A percentile compares a stretch with the other conserved stretches of the same genome.
Evolutionary conservation across 2,113 vertebrate species (phyloP).

Genomic region (Mustela lutreola): DNA sequence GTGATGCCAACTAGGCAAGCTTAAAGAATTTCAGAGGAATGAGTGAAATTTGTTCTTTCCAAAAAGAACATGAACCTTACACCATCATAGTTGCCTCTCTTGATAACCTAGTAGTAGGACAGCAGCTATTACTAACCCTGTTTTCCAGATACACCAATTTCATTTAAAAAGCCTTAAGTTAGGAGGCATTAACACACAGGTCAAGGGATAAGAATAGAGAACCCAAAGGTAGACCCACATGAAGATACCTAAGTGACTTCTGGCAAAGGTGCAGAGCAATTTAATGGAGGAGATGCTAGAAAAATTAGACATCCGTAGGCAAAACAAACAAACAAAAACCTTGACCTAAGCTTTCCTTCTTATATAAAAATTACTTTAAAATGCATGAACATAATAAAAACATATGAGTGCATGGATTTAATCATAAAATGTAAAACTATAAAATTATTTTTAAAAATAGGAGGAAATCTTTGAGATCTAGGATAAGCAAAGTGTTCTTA

Average conservation of each 20-base stretch:
- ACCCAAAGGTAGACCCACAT: not conserved
- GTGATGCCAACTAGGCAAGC: not conserved
- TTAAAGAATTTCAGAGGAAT: not conserved
- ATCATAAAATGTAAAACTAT: not conserved
- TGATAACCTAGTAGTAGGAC: not conserved
- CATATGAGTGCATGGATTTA: not conserved
- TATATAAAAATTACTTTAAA: not conserved
- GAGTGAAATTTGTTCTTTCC: not conserved
- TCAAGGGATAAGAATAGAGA: not conserved
- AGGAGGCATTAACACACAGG: not conserved
- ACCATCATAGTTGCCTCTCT: not conserved
- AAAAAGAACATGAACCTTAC: not conserved
- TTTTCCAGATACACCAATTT: not conserved
- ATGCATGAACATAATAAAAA: not conserved
- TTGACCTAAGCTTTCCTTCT: not conserved
- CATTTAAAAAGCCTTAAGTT: not conserved
- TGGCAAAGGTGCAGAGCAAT: not conserved
- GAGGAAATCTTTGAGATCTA: not conserved
- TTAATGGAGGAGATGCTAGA: not conserved
- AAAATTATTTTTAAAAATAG: not conserved
- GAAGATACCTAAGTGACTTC: not conserved
- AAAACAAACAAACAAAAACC: not conserved
- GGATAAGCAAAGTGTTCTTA: not conserved
- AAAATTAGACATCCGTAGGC: not conserved
- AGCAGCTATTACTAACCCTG: not conserved